These are phyloP conservation scores for Meghimatium bilineatum DNA, from an alignment of 2,888 invertebrate genomes.

Conservation along the genomic window DNA sequence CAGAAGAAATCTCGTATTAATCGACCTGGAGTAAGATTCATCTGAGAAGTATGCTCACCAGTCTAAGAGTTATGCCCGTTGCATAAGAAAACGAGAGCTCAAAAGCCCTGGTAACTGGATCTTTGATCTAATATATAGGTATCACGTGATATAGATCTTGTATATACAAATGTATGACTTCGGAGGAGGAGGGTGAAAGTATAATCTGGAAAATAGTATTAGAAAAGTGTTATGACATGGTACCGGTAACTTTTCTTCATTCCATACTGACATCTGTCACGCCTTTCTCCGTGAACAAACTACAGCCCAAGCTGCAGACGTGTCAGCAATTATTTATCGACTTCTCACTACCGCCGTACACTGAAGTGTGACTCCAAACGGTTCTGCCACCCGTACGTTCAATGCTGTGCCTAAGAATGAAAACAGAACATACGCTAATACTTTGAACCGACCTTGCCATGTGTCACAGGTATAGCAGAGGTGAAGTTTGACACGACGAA, in stretches of 20 bases:
- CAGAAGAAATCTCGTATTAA: too few species aligned
- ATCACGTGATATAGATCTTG: too few species aligned
- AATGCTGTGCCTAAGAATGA: background rate
- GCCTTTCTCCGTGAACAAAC: background rate
- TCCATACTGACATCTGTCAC: background rate
- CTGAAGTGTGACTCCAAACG: slow-evolving; percentile 12
- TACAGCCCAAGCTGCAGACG: background rate
- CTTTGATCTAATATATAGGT: too few species aligned
- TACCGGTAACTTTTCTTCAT: background rate
- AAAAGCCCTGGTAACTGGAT: too few species aligned
- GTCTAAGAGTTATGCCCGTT: too few species aligned
- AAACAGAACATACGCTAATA: background rate
- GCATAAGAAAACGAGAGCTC: too few species aligned
- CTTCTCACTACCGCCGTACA: background rate
- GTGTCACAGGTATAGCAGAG: slow-evolving; percentile 24
- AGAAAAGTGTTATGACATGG: slow-evolving; percentile 9
- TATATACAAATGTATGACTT: too few species aligned
- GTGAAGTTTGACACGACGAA: slow-evolving; percentile 20
- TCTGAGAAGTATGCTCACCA: too few species aligned
- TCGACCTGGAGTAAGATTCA: too few species aligned
- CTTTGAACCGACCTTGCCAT: slow-evolving; percentile 2
- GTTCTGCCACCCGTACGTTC: slow-evolving; percentile 8
- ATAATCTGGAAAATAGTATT: background rate
- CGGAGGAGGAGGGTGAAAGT: background rate
- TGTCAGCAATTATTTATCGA: slow-evolving; percentile 28